Percentiles rank a stretch among this genome's conserved stretches.
These are phyloP conservation scores for Dallia pectoralis DNA, from an alignment of 2,797 vertebrate species.

Conservation along the genomic window DNA sequence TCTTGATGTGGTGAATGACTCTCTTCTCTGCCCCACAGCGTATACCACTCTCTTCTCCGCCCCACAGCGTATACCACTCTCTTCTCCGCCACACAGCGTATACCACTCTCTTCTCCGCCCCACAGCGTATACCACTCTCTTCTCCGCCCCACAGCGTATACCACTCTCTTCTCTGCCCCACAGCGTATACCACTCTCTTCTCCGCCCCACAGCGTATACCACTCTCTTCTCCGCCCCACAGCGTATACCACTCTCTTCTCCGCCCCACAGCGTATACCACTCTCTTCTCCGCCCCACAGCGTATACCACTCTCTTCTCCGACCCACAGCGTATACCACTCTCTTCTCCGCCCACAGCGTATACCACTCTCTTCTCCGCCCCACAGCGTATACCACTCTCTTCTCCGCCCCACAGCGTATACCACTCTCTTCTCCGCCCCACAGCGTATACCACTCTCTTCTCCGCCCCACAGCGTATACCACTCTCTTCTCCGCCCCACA, in stretches of 20 bases:
- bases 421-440: not conserved
- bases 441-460: constrained; percentile 78
- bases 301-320: constrained; percentile 63
- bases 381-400: constrained; percentile 78
- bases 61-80: constrained; percentile 78
- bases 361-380: not conserved
- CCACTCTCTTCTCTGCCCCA: not conserved
- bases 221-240: constrained; percentile 47
- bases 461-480: constrained; percentile 78
- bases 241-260: constrained; percentile 71
- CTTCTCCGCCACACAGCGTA: constrained; percentile 73
- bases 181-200: constrained; percentile 78
- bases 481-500: constrained; percentile 47
- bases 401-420: constrained; percentile 75
- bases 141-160: constrained; percentile 75
- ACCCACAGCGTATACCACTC: constrained; percentile 79
- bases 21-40: too few species aligned
- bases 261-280: constrained; percentile 79
- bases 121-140: constrained; percentile 78
- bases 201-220: constrained; percentile 78
- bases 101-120: not conserved
- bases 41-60: not conserved
- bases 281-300: constrained; percentile 58
- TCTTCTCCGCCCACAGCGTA: constrained; percentile 73
- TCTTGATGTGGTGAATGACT: too few species aligned